phyloP scores from a whole-genome alignment of 2,797 vertebrate species.

The Hyperoplus lanceolatus region DNA sequence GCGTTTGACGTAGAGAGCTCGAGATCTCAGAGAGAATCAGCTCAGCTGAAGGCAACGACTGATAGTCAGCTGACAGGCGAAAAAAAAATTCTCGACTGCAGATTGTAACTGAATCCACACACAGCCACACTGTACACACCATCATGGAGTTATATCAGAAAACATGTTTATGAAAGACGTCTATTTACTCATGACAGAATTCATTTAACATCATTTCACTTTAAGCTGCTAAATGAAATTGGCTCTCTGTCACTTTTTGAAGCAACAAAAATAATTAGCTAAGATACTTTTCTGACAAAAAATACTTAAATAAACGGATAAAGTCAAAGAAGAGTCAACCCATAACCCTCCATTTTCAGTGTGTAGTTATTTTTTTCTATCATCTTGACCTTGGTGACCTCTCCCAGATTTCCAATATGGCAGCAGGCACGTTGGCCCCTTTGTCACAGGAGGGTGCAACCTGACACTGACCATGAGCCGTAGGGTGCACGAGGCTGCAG shows the following conservation, averaged over 20 bases:
- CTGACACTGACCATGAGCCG: slow-evolving; percentile 64
- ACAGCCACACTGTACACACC: slow-evolving; percentile 7
- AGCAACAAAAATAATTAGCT: not conserved
- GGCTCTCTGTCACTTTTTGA: slow-evolving; percentile 9
- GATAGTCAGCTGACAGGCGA: slow-evolving; percentile 76
- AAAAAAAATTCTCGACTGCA: slow-evolving; percentile 54
- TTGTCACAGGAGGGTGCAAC: slow-evolving; percentile 64
- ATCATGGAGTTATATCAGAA: slow-evolving; percentile 16
- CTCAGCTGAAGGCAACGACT: slow-evolving; percentile 52
- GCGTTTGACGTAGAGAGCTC: slow-evolving; percentile 25
- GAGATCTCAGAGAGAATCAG: slow-evolving; percentile 41
- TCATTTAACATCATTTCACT: slow-evolving; percentile 22
- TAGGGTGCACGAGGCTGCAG: slow-evolving; percentile 55
- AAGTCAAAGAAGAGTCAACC: not conserved
- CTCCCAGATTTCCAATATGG: slow-evolving; percentile 66
- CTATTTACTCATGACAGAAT: slow-evolving; percentile 1
- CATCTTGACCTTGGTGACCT: slow-evolving; percentile 56
- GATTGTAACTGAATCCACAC: slow-evolving; percentile 37
- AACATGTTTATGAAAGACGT: slow-evolving; percentile 42
- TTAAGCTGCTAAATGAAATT: slow-evolving; percentile 22
- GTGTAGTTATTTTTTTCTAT: slow-evolving; percentile 4
- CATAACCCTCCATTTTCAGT: too few relatives aligned
- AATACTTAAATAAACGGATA: not conserved
- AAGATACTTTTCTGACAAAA: not conserved
- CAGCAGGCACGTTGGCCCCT: slow-evolving; percentile 30